These are phyloP conservation scores for Pelobates fuscus DNA, from an alignment of 2,113 vertebrate genomes.

Conservation along the genomic window DNA sequence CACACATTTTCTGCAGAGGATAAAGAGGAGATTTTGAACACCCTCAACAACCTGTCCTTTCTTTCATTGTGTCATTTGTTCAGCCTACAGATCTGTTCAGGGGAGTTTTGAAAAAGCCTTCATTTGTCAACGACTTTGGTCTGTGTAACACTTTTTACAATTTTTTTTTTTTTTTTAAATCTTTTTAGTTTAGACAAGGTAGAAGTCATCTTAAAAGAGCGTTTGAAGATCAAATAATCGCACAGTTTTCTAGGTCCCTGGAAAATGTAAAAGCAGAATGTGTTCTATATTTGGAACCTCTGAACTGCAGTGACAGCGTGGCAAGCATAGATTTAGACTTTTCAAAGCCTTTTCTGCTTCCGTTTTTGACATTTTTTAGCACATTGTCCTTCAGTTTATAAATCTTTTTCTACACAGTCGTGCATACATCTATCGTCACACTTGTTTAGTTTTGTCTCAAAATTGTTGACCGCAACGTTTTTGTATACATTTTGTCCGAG, in stretches of 20 bases:
- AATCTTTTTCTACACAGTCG: neutral
- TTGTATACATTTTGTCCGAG: too few relatives aligned
- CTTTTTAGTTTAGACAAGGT: neutral
- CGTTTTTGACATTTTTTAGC: slow-evolving; percentile 1
- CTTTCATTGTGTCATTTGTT: too few relatives aligned
- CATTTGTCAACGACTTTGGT: too few relatives aligned
- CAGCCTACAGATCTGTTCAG: too few relatives aligned
- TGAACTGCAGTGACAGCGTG: slow-evolving; percentile 11
- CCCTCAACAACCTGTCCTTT: too few relatives aligned
- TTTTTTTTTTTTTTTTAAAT: neutral
- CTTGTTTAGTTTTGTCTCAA: too few relatives aligned
- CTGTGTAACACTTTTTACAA: too few relatives aligned
- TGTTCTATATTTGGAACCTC: neutral
- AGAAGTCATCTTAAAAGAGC: neutral
- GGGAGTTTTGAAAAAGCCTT: too few relatives aligned
- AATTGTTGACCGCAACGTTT: too few relatives aligned
- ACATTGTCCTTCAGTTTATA: slow-evolving; percentile 6
- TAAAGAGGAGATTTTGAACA: too few relatives aligned
- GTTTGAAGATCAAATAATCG: slow-evolving; percentile 16
- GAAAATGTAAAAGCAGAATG: slow-evolving; percentile 4
- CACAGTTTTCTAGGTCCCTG: neutral
- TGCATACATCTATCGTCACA: neutral
- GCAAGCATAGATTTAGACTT: neutral
- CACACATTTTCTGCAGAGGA: too few relatives aligned
- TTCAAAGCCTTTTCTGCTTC: slow-evolving; percentile 17